Conservation (phyloP, 2,888 invertebrate genomes). For the Tanypteryx hageni region DNA sequence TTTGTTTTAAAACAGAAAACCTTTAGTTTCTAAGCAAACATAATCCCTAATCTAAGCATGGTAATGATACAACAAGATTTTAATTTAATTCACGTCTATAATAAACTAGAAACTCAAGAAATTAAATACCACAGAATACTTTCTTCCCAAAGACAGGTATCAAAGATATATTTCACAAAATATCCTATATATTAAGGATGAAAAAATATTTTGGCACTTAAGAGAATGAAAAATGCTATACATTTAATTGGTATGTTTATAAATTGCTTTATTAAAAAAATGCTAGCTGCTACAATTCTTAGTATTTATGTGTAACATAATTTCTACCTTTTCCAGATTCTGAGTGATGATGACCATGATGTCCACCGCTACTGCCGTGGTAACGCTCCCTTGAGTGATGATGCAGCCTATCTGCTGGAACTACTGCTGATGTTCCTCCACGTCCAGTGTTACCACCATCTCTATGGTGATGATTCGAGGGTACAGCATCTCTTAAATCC, state of each 20-base stretch:
- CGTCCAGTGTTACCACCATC: constrained; percentile 37
- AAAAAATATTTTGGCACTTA: no score
- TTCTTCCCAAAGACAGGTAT: no score
- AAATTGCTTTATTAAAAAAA: neutral
- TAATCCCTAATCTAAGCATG: no score
- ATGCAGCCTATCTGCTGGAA: constrained; percentile 8
- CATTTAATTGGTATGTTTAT: neutral
- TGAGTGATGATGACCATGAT: constrained; percentile 56
- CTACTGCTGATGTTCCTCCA: constrained; percentile 37
- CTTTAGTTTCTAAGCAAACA: no score
- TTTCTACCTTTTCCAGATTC: constrained; percentile 50
- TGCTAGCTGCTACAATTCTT: neutral
- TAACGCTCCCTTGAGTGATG: constrained; percentile 52
- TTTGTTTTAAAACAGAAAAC: no score
- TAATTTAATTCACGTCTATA: no score
- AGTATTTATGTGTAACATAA: neutral
- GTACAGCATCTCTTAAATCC: constrained; percentile 43
- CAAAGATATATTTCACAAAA: no score
- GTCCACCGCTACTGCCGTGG: constrained; percentile 36
- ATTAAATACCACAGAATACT: no score
- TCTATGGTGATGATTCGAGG: constrained; percentile 42
- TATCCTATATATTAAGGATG: no score
- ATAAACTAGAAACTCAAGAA: no score
- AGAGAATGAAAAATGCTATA: no score
- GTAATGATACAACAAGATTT: no score